Evolutionary conservation across 2,888 invertebrate species (phyloP).

Genomic region (Tortrix viridana): DNA sequence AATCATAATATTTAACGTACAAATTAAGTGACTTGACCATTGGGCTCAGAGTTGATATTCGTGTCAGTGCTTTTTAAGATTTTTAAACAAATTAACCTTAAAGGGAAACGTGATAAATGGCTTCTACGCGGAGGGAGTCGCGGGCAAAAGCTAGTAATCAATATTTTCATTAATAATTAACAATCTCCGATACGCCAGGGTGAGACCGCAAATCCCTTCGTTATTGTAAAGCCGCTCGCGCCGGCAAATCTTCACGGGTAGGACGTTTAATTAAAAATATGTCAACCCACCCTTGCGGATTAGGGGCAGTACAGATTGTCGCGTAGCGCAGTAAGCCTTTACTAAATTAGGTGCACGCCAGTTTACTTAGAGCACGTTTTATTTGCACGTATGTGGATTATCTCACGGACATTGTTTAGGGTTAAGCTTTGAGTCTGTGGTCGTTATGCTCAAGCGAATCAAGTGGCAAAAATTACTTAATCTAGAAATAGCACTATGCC

Average conservation of each 20-base stretch:
- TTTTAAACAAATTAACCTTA: too few relatives aligned
- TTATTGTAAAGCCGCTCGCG: conserved; percentile 24
- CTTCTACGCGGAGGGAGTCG: too few relatives aligned
- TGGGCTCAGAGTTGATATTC: too few relatives aligned
- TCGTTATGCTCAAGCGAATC: too few relatives aligned
- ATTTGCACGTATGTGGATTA: not conserved
- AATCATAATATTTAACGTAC: too few relatives aligned
- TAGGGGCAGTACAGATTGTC: conserved; percentile 26
- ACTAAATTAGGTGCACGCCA: conserved; percentile 21
- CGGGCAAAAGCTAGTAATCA: not conserved
- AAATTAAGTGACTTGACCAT: too few relatives aligned
- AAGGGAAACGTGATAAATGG: too few relatives aligned
- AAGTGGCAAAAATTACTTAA: too few relatives aligned
- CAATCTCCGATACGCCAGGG: conserved; percentile 17
- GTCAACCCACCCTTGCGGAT: conserved; percentile 51
- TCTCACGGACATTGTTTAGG: not conserved
- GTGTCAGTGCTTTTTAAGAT: too few relatives aligned
- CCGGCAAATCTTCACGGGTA: conserved; percentile 25
- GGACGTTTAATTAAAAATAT: conserved; percentile 76
- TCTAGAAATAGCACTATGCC: too few relatives aligned
- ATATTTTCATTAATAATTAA: not conserved
- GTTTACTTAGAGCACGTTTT: conserved; percentile 2
- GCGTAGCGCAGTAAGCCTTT: conserved; percentile 19
- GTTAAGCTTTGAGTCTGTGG: not conserved
- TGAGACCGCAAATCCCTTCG: conserved; percentile 29